Percentiles rank a stretch among this genome's conserved stretches.
These are phyloP conservation scores for Heliconius cydno DNA, from an alignment of 2,888 invertebrate species.

Conservation along the genomic window DNA sequence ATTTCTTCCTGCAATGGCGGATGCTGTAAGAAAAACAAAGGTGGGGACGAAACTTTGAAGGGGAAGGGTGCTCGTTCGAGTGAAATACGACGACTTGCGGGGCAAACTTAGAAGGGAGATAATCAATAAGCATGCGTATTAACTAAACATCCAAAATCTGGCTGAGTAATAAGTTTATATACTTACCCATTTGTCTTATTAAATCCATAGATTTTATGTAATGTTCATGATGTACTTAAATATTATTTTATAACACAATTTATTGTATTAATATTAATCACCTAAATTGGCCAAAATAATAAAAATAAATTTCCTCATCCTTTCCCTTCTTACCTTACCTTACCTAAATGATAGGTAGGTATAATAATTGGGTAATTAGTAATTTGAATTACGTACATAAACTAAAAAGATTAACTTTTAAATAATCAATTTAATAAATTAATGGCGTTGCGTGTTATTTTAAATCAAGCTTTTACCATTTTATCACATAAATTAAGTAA, in stretches of 20 bases:
- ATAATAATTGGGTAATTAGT: neutral
- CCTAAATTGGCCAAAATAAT: neutral
- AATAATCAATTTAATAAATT: conserved; percentile 9
- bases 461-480: conserved; percentile 5
- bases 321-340: neutral
- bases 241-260: too few relatives aligned
- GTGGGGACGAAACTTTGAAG: conserved; percentile 62
- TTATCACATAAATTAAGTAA: conserved; percentile 8
- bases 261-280: too few relatives aligned
- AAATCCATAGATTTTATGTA: neutral
- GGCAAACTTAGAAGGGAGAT: conserved; percentile 57
- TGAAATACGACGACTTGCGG: conserved; percentile 69
- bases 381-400: neutral
- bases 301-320: neutral
- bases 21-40: conserved; percentile 62
- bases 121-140: conserved; percentile 55
- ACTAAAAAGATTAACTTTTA: neutral
- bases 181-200: neutral
- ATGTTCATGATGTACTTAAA: too few relatives aligned
- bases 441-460: conserved; percentile 4
- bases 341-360: neutral
- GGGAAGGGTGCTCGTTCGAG: conserved; percentile 64
- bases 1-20: conserved; percentile 63
- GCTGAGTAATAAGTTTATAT: conserved; percentile 13
- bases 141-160: conserved; percentile 22